These are phyloP conservation scores for Falco cherrug DNA, from an alignment of 2,797 vertebrate genomes.

Conservation along the genomic window DNA sequence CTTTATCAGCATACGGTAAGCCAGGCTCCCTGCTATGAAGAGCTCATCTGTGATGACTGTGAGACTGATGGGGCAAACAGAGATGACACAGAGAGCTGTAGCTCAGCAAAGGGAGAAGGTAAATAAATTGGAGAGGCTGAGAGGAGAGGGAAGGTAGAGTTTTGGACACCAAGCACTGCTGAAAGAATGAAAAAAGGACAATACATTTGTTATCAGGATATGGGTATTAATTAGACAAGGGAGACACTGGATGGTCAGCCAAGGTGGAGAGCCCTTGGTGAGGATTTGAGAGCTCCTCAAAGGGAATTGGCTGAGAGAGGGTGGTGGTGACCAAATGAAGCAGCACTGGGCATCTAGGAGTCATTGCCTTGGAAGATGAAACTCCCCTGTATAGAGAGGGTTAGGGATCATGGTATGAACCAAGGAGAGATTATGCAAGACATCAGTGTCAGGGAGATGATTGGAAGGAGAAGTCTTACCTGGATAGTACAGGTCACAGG, in stretches of 20 bases:
- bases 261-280: not conserved
- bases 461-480: not conserved
- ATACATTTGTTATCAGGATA: not conserved
- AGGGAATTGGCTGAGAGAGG: not conserved
- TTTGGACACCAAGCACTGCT: not conserved
- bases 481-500: not conserved
- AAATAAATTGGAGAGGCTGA: not conserved
- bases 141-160: not conserved
- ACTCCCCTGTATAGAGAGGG: not conserved
- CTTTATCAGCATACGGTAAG: not conserved
- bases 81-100: not conserved
- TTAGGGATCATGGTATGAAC: not conserved
- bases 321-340: not conserved
- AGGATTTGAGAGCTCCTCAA: not conserved
- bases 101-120: not conserved
- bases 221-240: not conserved
- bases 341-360: not conserved
- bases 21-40: not conserved
- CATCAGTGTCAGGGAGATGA: not conserved
- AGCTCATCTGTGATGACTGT: not conserved
- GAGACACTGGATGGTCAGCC: not conserved
- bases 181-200: not conserved
- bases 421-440: not conserved
- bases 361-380: not conserved
- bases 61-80: not conserved